Base-by-base conservation (phyloP, 2,113 vertebrate species). In the Spea multiplicata region DNA sequence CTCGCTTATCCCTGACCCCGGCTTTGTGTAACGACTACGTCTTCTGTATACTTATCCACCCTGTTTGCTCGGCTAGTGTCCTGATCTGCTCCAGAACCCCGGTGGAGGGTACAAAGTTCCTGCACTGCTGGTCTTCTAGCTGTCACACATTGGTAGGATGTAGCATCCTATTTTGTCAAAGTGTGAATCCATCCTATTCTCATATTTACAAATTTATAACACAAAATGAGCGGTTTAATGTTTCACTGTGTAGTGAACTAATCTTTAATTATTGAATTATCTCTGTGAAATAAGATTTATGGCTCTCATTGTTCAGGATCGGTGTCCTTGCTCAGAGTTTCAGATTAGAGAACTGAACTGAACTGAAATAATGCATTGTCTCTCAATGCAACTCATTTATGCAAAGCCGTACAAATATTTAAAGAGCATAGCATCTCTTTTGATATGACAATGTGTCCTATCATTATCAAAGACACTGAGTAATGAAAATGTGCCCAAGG, bases 381-480 rank as follows among this genome's bases (percentile, higher is more conserved):
- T 72, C 65, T 44, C 76, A 52, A 44, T 64, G 64, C 62, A 74
- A 74, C 61, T 68, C 64, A 80, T 66, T 73, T 73, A 66, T 80
- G 64, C 44, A 49, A 45, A 59, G 6, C 55, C 44, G 61, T 3
- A 68, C 69, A 73, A 73, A 80, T 73, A 74, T 74, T 74, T 77
- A 59, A 66, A 80, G 68, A 80, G 64, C 65, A 71, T 68, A 68
- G 67, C 71, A 80, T 80, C 71, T 68, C 71, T 80, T 73, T 80
- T 80, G 50, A 80, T 80, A 74, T 80, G 71, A 74, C 71, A 80
- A 74, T 68, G 78, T 46, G 73, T 80, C 45, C 71, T 74, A 67
- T 80, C 71, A 80, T 80, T 80, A 80, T 79, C 77, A 80, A 74
- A 80, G 78, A 74, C 78, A 74, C 12, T 61, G 46, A 74, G 65